Evolutionary conservation across 2,113 vertebrate genomes (phyloP).

Genomic region (Peromyscus leucopus): DNA sequence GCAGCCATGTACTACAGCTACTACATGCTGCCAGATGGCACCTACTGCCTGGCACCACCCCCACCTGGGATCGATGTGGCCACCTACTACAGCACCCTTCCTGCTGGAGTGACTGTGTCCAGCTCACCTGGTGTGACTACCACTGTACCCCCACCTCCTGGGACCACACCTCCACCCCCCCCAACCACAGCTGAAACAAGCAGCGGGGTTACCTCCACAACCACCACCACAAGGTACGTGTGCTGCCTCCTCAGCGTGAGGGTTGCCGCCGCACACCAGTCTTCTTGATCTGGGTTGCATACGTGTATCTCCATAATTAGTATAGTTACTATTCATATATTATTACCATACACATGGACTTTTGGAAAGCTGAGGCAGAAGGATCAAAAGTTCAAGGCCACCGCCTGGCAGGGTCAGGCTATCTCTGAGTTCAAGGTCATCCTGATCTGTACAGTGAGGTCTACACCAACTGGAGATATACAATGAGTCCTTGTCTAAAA

Average conservation of each 20-base stretch:
- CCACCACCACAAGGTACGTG: slow-evolving; percentile 85
- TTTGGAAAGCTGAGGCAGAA: neutral
- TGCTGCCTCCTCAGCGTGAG: fast-evolving
- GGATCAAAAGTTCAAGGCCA: neutral
- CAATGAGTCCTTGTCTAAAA: neutral
- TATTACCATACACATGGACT: neutral
- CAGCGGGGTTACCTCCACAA: slow-evolving; percentile 72
- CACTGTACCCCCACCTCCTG: slow-evolving; percentile 88
- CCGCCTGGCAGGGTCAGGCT: neutral
- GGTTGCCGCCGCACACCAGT: neutral
- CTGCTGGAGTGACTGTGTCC: slow-evolving; percentile 88
- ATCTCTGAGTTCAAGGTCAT: neutral
- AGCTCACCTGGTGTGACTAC: slow-evolving; percentile 83
- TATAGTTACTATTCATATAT: neutral
- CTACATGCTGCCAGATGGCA: slow-evolving; percentile 97
- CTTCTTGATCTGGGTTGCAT: neutral
- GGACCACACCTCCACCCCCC: slow-evolving; percentile 88
- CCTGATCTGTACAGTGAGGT: neutral
- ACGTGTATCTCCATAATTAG: neutral
- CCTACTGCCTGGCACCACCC: slow-evolving; percentile 95
- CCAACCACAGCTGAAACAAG: slow-evolving; percentile 73
- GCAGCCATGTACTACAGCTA: slow-evolving; percentile 97
- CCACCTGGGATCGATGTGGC: slow-evolving; percentile 94
- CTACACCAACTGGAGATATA: neutral
- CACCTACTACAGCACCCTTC: slow-evolving; percentile 91